phyloP scores from a whole-genome alignment of 2,113 vertebrate species.

The Fregetta grallaria region DNA sequence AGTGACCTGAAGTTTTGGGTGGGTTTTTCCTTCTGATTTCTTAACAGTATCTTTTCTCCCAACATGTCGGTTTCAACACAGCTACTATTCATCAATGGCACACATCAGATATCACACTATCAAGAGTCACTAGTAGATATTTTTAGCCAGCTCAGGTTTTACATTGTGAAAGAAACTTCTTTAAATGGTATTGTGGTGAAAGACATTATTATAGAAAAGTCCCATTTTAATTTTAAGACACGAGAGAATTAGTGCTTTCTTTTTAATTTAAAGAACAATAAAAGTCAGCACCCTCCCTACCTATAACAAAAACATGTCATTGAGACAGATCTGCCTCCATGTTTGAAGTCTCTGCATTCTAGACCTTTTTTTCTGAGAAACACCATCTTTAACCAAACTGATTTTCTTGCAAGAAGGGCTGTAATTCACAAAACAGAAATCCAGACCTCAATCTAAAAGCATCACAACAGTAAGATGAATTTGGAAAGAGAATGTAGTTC shows the following conservation, averaged over 20 bases:
- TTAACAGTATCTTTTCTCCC: not conserved
- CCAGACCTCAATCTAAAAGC: not conserved
- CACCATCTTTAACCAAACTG: not conserved
- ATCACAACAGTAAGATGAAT: not conserved
- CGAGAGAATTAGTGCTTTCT: not conserved
- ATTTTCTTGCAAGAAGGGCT: not conserved
- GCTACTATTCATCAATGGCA: not conserved
- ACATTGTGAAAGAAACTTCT: not conserved
- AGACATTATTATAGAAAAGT: not conserved
- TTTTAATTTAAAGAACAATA: not conserved
- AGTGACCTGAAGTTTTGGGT: not conserved
- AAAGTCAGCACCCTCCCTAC: not conserved
- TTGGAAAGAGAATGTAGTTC: not conserved
- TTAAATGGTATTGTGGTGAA: not conserved
- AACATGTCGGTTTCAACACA: not conserved
- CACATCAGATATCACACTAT: not conserved
- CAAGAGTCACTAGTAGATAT: not conserved
- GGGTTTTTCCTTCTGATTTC: not conserved
- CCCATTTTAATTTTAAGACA: not conserved
- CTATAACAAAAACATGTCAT: not conserved
- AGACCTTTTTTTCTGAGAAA: not conserved
- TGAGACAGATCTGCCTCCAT: not conserved
- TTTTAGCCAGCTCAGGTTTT: not conserved
- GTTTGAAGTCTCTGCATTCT: not conserved
- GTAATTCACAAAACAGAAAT: not conserved